Conservation (phyloP, 2,113 vertebrate genomes). For the Hirundichthys speculiger region DNA sequence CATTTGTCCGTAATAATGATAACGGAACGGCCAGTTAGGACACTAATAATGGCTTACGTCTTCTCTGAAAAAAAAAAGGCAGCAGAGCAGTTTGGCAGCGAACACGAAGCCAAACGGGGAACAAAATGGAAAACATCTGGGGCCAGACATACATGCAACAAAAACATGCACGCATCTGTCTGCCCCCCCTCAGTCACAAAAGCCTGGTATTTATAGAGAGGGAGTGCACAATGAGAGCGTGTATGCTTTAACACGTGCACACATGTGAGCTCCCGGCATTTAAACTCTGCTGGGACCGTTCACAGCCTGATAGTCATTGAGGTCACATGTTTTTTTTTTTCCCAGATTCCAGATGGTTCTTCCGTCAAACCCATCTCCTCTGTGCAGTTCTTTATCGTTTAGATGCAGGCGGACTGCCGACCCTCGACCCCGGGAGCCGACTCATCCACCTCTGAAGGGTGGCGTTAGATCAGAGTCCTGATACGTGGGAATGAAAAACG, state of each 20-base stretch:
- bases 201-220: neutral
- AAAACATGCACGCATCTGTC: no score
- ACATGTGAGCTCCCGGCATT: neutral
- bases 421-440: neutral
- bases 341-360: neutral
- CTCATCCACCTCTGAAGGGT: neutral
- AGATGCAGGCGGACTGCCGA: neutral
- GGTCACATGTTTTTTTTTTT: neutral
- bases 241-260: neutral
- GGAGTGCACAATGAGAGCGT: neutral
- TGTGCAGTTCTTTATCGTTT: neutral
- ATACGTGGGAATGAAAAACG: neutral
- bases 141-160: no score
- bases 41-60: no score
- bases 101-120: neutral
- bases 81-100: neutral
- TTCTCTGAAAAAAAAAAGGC: neutral
- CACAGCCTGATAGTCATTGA: neutral
- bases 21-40: no score
- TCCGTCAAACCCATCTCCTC: neutral
- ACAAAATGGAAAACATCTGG: constrained; percentile 3
- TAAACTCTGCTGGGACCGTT: neutral
- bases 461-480: neutral
- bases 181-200: no score
- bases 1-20: no score